Evolutionary conservation across 2,888 invertebrate species (phyloP).

Genomic region (Macaria notata): DNA sequence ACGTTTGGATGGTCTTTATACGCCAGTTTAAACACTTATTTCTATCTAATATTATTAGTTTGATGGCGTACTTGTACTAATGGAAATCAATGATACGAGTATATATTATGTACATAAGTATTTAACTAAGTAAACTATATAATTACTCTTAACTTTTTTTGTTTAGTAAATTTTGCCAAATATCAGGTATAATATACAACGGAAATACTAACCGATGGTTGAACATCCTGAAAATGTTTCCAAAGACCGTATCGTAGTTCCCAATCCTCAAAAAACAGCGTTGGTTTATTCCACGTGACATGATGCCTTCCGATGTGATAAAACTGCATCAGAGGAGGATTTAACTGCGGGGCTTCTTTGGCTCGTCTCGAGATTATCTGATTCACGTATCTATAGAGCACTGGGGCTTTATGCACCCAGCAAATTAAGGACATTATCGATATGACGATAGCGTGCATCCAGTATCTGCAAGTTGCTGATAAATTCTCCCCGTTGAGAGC

Average conservation of each 20-base stretch:
- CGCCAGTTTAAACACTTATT: too few species aligned
- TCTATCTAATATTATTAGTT: too few species aligned
- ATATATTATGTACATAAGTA: too few species aligned
- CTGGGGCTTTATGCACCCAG: constrained; percentile 82
- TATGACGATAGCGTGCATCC: constrained; percentile 83
- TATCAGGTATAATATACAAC: not conserved
- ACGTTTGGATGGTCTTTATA: too few species aligned
- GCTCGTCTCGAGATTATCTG: constrained; percentile 81
- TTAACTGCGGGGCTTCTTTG: constrained; percentile 84
- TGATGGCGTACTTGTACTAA: too few species aligned
- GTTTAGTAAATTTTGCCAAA: too few species aligned
- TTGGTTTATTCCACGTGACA: constrained; percentile 82
- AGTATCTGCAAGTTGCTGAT: constrained; percentile 61
- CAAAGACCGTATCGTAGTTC: constrained; percentile 84
- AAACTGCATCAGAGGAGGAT: constrained; percentile 80
- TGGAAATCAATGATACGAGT: too few species aligned
- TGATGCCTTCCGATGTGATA: constrained; percentile 81
- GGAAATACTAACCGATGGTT: constrained; percentile 18
- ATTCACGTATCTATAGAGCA: constrained; percentile 82
- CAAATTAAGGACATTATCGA: constrained; percentile 84
- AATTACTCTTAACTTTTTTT: not conserved
- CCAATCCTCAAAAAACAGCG: constrained; percentile 85
- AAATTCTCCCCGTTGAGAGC: constrained; percentile 63
- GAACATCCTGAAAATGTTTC: constrained; percentile 77
- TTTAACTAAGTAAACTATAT: not conserved